Base-by-base conservation (phyloP, 2,888 invertebrate genomes). In the Nebria salina region DNA sequence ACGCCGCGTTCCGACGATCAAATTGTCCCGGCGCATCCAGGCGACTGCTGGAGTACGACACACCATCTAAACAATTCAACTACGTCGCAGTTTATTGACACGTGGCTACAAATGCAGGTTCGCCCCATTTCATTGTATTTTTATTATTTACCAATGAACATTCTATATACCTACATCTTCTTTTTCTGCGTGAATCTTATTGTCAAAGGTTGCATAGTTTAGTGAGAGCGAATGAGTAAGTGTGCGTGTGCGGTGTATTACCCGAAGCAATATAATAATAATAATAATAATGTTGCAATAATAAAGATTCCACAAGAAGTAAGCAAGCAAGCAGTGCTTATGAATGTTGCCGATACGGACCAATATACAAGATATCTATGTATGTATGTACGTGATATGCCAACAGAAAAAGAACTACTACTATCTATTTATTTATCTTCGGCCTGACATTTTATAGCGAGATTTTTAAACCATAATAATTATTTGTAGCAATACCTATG, bases 41-140 rank as follows among this genome's bases (percentile, higher is more conserved):
- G 84, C 86, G 89, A 85, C 84, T 89, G 86, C 89, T 91, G 87
- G 89, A 90, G 85, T 89, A 90, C 84, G 88, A 85, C 85, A 89
- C 90, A 81, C 11, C 42, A 72, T 20, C 20, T 20, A 4, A 54
- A 54, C 13, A 54, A 54, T 54, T 54, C 54, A 5, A 54, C 54
- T 54, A 66, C 64, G 25, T 65, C 76, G 65, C 75, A 54, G 26
- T 81, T 81, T 73, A 26, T 81, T 65, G 81, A 81, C 41, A 81
- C 81, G 68, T 81, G 81, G 81, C 76, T 81, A 73, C 81, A 81
- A 66, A 81, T 81, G 81, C 81, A 81, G 81, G 81, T 81, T 34
- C 2, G 34, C 4, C 34, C 34, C 34, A 34, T 34, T 34, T 34
- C 5, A 25, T 54, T 54, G 54, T 54, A 7, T 5, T 13, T 34